Conservation (phyloP, 1,140 invertebrate genomes). For the Mesaphorura yosii region DNA sequence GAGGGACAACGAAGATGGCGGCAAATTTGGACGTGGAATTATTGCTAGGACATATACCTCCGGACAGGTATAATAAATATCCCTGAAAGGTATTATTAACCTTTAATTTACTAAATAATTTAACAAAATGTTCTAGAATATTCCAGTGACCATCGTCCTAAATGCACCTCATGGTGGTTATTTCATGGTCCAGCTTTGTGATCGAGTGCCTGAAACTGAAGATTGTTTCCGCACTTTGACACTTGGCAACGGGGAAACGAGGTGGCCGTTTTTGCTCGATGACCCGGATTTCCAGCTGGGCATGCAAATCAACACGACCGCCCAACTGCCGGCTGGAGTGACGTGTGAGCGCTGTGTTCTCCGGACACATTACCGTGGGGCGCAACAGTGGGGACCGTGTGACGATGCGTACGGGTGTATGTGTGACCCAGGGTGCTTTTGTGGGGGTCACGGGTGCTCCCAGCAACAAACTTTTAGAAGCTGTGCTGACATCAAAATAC, state of each 20-base stretch:
- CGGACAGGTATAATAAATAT: not conserved
- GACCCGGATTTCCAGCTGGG: constrained; percentile 11
- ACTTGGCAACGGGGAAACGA: constrained; percentile 13
- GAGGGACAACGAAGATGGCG: constrained; percentile 7
- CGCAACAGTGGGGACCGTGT: constrained; percentile 21
- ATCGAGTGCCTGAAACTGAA: constrained; percentile 19
- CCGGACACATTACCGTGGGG: constrained; percentile 16
- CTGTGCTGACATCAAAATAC: constrained; percentile 13
- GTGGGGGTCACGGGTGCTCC: constrained; percentile 14
- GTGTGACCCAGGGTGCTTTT: constrained; percentile 14
- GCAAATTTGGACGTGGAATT: not conserved
- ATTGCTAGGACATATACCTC: not conserved
- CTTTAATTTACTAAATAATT: not conserved
- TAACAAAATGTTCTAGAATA: constrained; percentile 3
- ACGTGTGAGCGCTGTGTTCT: constrained; percentile 11
- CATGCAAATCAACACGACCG: constrained; percentile 10
- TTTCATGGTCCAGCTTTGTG: constrained; percentile 11
- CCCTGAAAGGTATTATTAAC: not conserved
- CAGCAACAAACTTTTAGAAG: constrained; percentile 21
- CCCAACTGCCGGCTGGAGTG: constrained; percentile 5
- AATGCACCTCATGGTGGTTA: constrained; percentile 16
- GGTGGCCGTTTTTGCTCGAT: constrained; percentile 17
- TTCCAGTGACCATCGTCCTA: constrained; percentile 11
- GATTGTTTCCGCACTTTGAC: constrained; percentile 7
- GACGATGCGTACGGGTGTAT: constrained; percentile 7